Evolutionary conservation across 2,888 invertebrate genomes (phyloP), one percentile per base, ranked within the genome.

Genomic region (Drosophila testacea): DNA sequence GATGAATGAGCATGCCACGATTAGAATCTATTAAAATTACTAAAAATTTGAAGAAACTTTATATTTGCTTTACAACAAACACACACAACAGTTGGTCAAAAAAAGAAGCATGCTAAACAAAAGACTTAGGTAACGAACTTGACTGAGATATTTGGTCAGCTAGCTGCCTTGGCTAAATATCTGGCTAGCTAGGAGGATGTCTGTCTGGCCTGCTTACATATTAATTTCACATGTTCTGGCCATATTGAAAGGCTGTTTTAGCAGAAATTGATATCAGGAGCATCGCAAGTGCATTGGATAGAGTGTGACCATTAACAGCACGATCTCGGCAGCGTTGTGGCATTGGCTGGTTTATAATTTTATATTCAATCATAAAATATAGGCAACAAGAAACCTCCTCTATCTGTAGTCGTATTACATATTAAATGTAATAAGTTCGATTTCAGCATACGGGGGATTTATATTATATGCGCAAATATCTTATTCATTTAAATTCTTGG

Each of bases 1-100:
- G 86, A 83, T 83, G 82, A 83, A 83, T 83, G 90, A 82, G 80
- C 63, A 48, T 63, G 77, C 86, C 69, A 67, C 80, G 86, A 88
- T 83, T 85, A 85, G 88, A 89, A 83, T 88, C 83, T 73, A 88
- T 88, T 83, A 73, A 90, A 89, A 88, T 83, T 83, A 83, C 89
- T 88, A 90, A 79, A 85, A 83, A 72, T 73, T 88, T 72, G 69
- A 82, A 65, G 69, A 68, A 80, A 56, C 77, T 88, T 68, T 79
- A 77, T 79, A 70, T 79, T 79, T 85, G 83, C 88, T 89, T 83
- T n/a, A 28, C 48, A 48, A 30, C 85, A 74, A 81, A 70, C 82
- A 42, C 73, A 51, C 77, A 30, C 75, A n/a, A n/a, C n/a, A n/a
- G n/a, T n/a, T n/a, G n/a, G n/a, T n/a, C n/a, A n/a, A n/a, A n/a